Base-by-base conservation (phyloP, 1,140 invertebrate genomes). In the Drosophila lacteicornis region DNA sequence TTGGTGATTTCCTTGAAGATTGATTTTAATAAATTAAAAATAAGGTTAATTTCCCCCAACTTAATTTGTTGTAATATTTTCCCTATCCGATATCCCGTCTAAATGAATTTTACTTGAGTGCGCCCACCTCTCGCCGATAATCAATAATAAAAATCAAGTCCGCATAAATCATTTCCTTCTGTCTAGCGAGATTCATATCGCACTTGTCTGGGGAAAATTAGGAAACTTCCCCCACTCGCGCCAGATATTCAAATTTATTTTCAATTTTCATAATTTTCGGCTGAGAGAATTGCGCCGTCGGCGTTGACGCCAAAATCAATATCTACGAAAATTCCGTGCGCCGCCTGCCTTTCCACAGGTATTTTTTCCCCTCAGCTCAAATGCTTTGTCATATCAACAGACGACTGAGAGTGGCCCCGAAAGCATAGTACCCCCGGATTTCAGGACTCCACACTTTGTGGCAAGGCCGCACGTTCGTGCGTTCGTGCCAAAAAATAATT, bases 401-500 rank as follows among this genome's bases (percentile, higher is more conserved):
- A 77, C 83, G 61, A 17, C 38, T 36, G 46, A 60, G 58, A 56
- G 56, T 38, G 58, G 59, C 53, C 63, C n/a, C 36, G 17, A 62
- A 58, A 43, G 36, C 11, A 25, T 60, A 13, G 38, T 65, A 30
- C 17, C 36, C 60, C 60, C 60, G 13, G 27, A 25, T 42, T 43
- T 25, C 40, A 43, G 55, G 38, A 45, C 62, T 53, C 67, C 67
- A 70, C 65, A 66, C 49, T 68, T 56, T 50, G 60, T 45, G 60
- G 59, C 65, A 55, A 55, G 71, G 85, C 69, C 81, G 77, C 85
- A 88, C 82, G 84, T 86, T 79, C 77, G 77, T 84, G 85, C 69
- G 81, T 90, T 91, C 85, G 85, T 90, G 85, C 85, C 85, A 91
- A 91, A 85, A 90, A 90, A 90, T 90, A 90, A 90, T 90, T 90